Conservation (phyloP, 2,113 vertebrate species). For the Salvelinus namaycush region DNA sequence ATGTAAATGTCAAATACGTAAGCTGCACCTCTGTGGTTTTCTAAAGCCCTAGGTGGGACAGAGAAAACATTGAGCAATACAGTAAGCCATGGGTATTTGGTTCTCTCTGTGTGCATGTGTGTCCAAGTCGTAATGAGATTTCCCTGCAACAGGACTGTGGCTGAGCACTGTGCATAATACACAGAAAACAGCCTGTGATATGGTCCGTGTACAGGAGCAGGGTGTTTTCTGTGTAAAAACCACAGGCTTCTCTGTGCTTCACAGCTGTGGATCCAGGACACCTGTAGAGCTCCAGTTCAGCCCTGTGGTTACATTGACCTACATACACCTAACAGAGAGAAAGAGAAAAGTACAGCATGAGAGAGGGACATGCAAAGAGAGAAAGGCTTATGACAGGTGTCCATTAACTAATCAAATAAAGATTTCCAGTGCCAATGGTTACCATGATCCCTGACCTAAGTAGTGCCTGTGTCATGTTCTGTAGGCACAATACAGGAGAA, state of each 20-base stretch:
- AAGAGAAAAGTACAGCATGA: neutral
- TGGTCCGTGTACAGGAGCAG: slow-evolving; percentile 14
- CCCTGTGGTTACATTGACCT: slow-evolving; percentile 58
- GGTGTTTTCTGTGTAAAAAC: slow-evolving; percentile 58
- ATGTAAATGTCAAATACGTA: neutral
- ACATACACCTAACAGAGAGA: slow-evolving; percentile 35
- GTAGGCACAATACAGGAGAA: too few species aligned
- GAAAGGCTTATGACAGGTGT: neutral
- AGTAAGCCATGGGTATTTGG: neutral
- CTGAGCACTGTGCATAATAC: neutral
- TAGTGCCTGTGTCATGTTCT: too few species aligned
- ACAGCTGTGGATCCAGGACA: slow-evolving; percentile 59
- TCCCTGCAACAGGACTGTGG: neutral
- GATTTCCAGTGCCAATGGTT: too few species aligned
- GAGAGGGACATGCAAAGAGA: neutral
- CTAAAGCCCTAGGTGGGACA: neutral
- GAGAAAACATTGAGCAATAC: neutral
- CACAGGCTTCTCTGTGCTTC: slow-evolving; percentile 48
- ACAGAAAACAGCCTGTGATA: neutral
- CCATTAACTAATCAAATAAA: neutral
- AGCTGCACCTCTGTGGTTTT: neutral
- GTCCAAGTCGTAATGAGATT: neutral
- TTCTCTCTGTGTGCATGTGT: neutral
- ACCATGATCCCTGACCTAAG: too few species aligned
- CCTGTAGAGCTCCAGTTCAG: slow-evolving; percentile 37